These are phyloP conservation scores for Galago senegalensis DNA, from an alignment of 2,797 vertebrate species.

Conservation along the genomic window DNA sequence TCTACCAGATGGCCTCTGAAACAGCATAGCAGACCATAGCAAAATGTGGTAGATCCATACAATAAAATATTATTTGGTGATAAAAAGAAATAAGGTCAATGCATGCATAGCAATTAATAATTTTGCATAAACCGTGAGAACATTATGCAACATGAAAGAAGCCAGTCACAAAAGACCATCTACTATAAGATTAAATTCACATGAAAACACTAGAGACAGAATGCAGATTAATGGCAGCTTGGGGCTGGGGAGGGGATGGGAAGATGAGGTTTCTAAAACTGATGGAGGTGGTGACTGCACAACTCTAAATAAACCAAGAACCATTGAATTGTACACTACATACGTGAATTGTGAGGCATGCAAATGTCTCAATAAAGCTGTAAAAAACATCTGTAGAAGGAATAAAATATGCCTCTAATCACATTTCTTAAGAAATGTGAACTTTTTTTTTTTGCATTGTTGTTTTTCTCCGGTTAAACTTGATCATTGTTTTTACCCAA, in stretches of 20 bases:
- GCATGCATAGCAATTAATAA: not conserved
- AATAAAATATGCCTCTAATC: not conserved
- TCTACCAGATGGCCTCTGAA: not conserved
- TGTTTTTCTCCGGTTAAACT: not conserved
- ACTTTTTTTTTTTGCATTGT: not conserved
- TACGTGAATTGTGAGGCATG: not conserved
- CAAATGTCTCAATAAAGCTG: slow-evolving; percentile 20
- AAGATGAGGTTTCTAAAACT: not conserved
- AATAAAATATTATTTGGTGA: not conserved
- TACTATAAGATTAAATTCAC: not conserved
- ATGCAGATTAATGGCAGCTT: not conserved
- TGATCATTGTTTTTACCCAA: not conserved
- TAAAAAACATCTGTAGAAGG: not conserved
- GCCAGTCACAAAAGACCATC: not conserved
- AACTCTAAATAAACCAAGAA: not conserved
- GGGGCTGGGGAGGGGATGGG: not conserved
- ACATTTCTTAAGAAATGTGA: slow-evolving; percentile 10
- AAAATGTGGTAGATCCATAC: not conserved
- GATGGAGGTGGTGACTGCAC: not conserved
- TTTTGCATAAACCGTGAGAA: not conserved
- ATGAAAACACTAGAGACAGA: not conserved
- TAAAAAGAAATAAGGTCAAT: not conserved
- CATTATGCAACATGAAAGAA: not conserved
- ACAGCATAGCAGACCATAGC: not conserved
- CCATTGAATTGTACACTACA: not conserved